Base-by-base conservation (phyloP, 2,113 vertebrate genomes). In the Syngnathoides biaculeatus region DNA sequence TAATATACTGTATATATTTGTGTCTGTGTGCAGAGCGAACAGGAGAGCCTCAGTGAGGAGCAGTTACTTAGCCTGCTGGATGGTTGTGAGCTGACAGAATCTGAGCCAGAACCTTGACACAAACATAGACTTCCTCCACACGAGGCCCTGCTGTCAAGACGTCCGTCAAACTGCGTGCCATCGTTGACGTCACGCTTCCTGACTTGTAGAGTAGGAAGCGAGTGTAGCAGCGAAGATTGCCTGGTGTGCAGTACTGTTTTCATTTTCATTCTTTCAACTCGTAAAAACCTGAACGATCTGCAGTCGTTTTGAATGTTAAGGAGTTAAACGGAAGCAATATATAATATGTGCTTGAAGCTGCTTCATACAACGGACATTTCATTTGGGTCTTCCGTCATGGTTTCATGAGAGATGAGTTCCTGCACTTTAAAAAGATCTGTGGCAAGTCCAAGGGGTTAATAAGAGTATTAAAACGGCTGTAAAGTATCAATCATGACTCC, bases 51-150 rank as follows among this genome's bases (percentile, higher is more conserved):
- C 2, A 70, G 72, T 6, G 80, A 89, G 45, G 84, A 91, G 69
- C 84, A 90, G 77, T 62, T 92, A 38, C 85, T 74, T n/a, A 40
- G 27, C 43, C 85, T 92, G 69, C 79, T 93, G 86, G 74, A 82
- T 69, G 87, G 90, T 52, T 90, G 85, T 74, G 79, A 88, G 75
- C 69, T 84, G 65, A 77, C 67, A 35, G 71, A 85, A 52, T 74
- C 72, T 72, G 67, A 60, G n/a, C 69, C 68, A 73, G 19, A 61
- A 76, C 47, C 43, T 66, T 1, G 56, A 24, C 42, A 8, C 69
- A 27, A 10, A 13, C 47, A 68, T 8, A 22, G 39, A 38, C 60
- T 10, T 1, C 13, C 56, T 42, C 50, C 53, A 65, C 55, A 59
- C 75, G 65, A 74, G 67, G 60, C 66, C 20, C 43, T 58, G 43